A percentile compares a stretch with the other conserved stretches of the same genome.
Evolutionary conservation across 2,888 invertebrate species (phyloP).

Genomic region (Allacma fusca): DNA sequence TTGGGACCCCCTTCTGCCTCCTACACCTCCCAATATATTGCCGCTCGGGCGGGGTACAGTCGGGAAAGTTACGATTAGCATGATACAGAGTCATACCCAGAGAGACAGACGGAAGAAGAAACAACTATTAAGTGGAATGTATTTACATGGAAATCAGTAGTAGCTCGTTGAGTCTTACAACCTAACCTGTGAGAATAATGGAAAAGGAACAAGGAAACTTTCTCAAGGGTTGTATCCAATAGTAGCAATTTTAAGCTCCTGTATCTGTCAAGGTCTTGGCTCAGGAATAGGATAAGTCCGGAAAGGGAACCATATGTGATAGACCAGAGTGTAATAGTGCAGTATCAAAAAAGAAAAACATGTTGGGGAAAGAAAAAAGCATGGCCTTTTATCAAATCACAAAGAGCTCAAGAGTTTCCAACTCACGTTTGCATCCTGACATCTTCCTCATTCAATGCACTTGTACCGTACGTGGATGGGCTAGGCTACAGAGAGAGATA

Average conservation of each 20-base stretch:
- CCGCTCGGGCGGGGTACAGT: too few species aligned
- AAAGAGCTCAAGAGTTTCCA: conserved; percentile 17
- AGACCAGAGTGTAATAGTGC: too few species aligned
- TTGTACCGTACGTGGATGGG: not conserved
- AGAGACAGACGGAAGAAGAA: not conserved
- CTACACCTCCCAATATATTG: too few species aligned
- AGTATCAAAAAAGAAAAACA: not conserved
- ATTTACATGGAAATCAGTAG: conserved; percentile 8
- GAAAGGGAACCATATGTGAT: too few species aligned
- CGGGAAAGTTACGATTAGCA: too few species aligned
- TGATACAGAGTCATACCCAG: not conserved
- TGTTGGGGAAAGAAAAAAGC: not conserved
- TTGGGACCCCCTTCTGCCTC: too few species aligned
- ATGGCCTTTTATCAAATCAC: conserved; percentile 24
- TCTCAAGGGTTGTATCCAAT: too few species aligned
- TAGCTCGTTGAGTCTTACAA: not conserved
- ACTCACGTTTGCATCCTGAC: conserved; percentile 24
- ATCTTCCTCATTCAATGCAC: not conserved
- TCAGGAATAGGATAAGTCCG: too few species aligned
- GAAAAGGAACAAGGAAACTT: conserved; percentile 14
- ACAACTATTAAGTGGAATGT: not conserved
- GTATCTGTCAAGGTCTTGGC: too few species aligned
- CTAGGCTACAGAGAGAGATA: too few species aligned
- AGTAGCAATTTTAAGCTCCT: too few species aligned
- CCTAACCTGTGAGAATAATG: conserved; percentile 13